Percentiles rank a stretch among this genome's conserved stretches.
Evolutionary conservation across 2,797 vertebrate genomes (phyloP).

Genomic region (Tinamus major): DNA sequence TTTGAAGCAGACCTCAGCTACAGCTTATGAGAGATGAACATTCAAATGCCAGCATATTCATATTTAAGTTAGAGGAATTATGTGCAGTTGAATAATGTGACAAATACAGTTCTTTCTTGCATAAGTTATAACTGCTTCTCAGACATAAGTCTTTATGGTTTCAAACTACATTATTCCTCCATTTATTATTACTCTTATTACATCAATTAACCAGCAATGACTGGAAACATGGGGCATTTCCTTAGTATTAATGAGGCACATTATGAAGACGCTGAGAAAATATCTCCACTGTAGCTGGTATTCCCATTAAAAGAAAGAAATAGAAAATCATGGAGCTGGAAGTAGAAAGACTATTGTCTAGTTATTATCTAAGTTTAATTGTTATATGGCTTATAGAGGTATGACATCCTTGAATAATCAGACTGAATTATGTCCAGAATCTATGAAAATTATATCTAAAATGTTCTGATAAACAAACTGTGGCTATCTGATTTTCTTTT

Average conservation of each 20-base stretch:
- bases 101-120: neutral
- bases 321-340: neutral
- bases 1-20: neutral
- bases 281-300: neutral
- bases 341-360: neutral
- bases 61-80: neutral
- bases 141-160: neutral
- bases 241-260: neutral
- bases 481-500: conserved; percentile 40
- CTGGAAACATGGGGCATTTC: neutral
- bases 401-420: neutral
- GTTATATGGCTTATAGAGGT: neutral
- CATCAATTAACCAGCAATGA: neutral
- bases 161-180: neutral
- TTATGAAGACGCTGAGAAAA: neutral
- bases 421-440: conserved; percentile 6
- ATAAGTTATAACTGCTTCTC: neutral
- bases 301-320: neutral
- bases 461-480: conserved; percentile 42
- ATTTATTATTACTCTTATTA: neutral
- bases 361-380: conserved; percentile 5
- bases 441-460: conserved; percentile 18
- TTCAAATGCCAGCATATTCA: neutral
- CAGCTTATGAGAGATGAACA: neutral
- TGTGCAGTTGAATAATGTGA: neutral